Base-by-base conservation (phyloP, 2,113 vertebrate genomes). In the Amblyopsis rosae region DNA sequence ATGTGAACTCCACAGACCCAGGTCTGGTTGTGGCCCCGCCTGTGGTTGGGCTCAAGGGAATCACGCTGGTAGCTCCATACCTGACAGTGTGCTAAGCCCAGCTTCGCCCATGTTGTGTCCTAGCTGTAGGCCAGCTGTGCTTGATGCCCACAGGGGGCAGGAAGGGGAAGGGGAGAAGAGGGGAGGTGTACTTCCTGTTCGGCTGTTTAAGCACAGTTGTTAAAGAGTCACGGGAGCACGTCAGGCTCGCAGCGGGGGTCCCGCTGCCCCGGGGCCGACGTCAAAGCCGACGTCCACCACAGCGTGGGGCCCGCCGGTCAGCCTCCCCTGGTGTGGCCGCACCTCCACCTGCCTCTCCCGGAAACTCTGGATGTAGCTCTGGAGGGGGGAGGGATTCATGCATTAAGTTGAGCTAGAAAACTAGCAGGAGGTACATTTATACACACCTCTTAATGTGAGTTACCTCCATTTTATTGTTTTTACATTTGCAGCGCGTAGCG, bases 341-440 rank as follows among this genome's bases (percentile, higher is more conserved):
- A 72, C 83, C 73, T 90, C 86, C 4, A 95, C 94, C 92, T 99
- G 96, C 72, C 96, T 92, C 9, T 98, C 98, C 72, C 98, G 93
- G 88, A 99, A 98, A 90, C 94, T 99, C 94, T 99, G 98, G 89
- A 99, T 99, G 90, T 99, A 99, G 80, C 98, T 99, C 98, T 99
- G 89, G 50, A n/a, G 41, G 16, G 16, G 3, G 47, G 1, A 70
- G 19, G 63, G 57, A 66, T 53, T 41, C 7, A 67, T 15, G 16
- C 11, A 58, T 17, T 8, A 8, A 41, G 7, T 6, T 6, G 4
- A 41, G 35, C 10, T 53, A 15, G 12, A 51, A n/a, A 51, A n/a
- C 49, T 1, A 16, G 9, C 48, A 13, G 15, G 13, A 54, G 9
- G 51, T 4, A 66, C 35, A 46, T 15, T n/a, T 12, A 47, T 16